Base-by-base conservation (phyloP, 2,888 invertebrate genomes). In the Penaeus monodon region DNA sequence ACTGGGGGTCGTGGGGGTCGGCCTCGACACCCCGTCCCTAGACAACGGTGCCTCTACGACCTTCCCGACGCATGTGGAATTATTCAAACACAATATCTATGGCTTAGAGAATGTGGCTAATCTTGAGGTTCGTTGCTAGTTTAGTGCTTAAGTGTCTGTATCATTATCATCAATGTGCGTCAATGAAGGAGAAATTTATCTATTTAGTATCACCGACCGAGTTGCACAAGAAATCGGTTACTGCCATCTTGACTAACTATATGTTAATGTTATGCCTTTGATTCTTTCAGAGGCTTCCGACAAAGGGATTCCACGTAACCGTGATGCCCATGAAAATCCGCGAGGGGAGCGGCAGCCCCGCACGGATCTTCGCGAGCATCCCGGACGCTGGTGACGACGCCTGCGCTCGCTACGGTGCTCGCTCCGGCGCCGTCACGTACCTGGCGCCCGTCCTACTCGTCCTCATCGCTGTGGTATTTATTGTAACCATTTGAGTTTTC, bases 61-160 rank as follows among this genome's bases (percentile, higher is more conserved):
- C 33, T 93, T 93, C 22, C 93, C 93, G 0, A 93, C 92, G 4
- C 95, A 94, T 91, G 93, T 93, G 4, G 92, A 94, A 38, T 92
- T 95, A 20, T 93, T 91, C 1, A 90, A 90, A 33, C 91, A 92
- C 10, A 93, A 93, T 89, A 92, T 94, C 49, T 94, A 93, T 88
- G 92, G 93, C 90, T 92, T 95, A 63, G 95, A 95, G 92, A 95
- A 95, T 91, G 94, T 95, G 10, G 93, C 94, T 66, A 91, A 94
- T 49, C 91, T 92, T 74, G 92, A 91, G 81, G 91, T 89, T 90
- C 64, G 74, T 83, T 68, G 84, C 44, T 10, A 44, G 44, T 44
- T 44, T 44, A 8, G 38, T 38, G 38, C 38, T 38, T 0, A 7
- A 44, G 44, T 92, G 83, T 92, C 93, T 22, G 2, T 70, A 0